phyloP scores from a whole-genome alignment of 2,113 vertebrate genomes.

The Tachycineta bicolor region DNA sequence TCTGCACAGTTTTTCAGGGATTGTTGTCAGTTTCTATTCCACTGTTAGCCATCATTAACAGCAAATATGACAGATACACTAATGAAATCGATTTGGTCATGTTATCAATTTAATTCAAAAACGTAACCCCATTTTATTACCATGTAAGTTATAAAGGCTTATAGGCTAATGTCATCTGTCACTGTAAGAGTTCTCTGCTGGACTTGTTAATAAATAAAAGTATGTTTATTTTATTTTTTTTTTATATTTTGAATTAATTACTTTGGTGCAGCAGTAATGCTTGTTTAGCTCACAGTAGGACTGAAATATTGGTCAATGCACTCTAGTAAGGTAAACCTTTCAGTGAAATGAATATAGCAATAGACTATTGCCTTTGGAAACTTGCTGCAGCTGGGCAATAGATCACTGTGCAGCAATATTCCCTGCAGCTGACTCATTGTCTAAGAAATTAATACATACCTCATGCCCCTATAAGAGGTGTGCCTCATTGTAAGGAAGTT shows the following conservation, averaged over 20 bases:
- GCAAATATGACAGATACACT: constrained; percentile 60
- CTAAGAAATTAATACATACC: background rate
- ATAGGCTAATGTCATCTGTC: constrained; percentile 12
- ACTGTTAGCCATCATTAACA: constrained; percentile 47
- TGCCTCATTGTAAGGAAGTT: background rate
- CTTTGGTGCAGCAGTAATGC: background rate
- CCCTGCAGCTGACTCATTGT: background rate
- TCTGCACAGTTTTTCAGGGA: constrained; percentile 49
- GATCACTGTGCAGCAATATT: background rate
- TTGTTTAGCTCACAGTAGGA: background rate
- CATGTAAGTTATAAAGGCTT: background rate
- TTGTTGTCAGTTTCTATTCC: constrained; percentile 59
- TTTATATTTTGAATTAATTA: constrained; percentile 5
- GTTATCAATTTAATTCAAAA: constrained; percentile 66
- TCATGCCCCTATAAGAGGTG: background rate
- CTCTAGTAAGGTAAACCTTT: background rate
- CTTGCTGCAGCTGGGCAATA: background rate
- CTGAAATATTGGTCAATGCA: background rate
- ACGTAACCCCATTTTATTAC: constrained; percentile 33
- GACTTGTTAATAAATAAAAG: constrained; percentile 8
- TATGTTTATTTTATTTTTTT: background rate
- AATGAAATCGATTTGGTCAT: constrained; percentile 67
- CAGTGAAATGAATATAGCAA: background rate
- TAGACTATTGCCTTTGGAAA: background rate
- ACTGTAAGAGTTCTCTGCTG: background rate